Percentiles rank a stretch among this genome's conserved stretches.
Conservation (phyloP, 2,113 vertebrate species). For the Oryzias celebensis region DNA sequence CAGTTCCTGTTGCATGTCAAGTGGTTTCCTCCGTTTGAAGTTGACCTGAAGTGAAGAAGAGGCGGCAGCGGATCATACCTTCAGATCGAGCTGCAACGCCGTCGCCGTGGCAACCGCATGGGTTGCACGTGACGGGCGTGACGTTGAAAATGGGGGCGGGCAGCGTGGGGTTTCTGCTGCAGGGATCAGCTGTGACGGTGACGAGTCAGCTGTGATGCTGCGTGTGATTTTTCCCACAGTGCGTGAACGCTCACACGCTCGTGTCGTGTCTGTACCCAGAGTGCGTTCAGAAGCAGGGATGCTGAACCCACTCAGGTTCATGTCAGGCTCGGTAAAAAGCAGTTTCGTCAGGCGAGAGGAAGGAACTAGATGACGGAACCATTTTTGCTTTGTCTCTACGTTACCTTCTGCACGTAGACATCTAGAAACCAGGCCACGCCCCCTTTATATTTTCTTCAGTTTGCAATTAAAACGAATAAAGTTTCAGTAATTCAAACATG, state of each 20-base stretch:
- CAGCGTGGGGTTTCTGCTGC: background rate
- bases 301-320: too few relatives aligned
- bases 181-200: background rate
- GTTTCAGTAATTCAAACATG: background rate
- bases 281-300: too few relatives aligned
- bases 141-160: slow-evolving; percentile 39
- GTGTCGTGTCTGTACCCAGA: too few relatives aligned
- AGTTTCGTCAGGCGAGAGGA: too few relatives aligned
- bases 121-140: slow-evolving; percentile 28
- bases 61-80: slow-evolving; percentile 14
- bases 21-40: background rate
- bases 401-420: slow-evolving; percentile 58
- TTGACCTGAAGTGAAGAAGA: slow-evolving; percentile 4
- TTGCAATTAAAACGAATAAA: background rate
- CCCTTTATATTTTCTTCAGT: background rate
- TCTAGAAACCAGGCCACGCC: background rate
- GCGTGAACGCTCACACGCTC: too few relatives aligned
- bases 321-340: too few relatives aligned
- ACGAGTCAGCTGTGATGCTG: too few relatives aligned
- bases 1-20: background rate
- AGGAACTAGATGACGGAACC: slow-evolving; percentile 27
- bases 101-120: slow-evolving; percentile 60
- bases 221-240: too few relatives aligned
- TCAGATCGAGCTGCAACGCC: background rate
- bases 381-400: slow-evolving; percentile 34